Base-by-base conservation (phyloP, 2,113 vertebrate genomes). In the Chloroceryle aenea region DNA sequence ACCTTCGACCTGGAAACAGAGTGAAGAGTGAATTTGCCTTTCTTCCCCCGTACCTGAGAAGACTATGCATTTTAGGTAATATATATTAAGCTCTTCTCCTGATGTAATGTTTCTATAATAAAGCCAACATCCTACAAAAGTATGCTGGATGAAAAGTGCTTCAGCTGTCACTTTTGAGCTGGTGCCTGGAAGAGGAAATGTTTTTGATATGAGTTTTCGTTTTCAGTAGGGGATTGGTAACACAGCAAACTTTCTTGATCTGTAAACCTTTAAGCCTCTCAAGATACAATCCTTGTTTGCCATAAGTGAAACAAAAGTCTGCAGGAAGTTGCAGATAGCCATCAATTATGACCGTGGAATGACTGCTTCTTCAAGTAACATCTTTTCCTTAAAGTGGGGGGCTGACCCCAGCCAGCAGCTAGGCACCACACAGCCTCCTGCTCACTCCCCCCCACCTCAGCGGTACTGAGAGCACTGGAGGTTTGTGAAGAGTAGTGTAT, bases 401-500 rank as follows among this genome's bases (percentile, higher is more conserved):
- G 45, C 30, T n/a, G 11, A 11, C 15, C 23, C 4, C 42, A 40
- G 42, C 16, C 32, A 30, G 30, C 42, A 64, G 38, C 45, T 36
- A 20, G 23, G 61, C 18, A 20, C 58, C 59, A 22, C 18, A 0
- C 7, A 43, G 75, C 50, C 6, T 0, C 52, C 36, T 0, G 0
- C 88, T 75, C 42, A 2, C 25, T 32, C 23, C 23, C 22, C 20
- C 8, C 22, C 26, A 25, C 50, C 47, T 50, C 53, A 36, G 73
- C 1, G 1, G 30, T 50, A 38, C 0, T 4, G 40, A 25, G 38
- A 27, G 53, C 25, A 12, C 48, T 14, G 36, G 34, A 72, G 14
- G 56, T 61, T 38, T 45, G 9, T 52, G 36, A 71, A 50, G 47
- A 67, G 30, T 10, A 27, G 11, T 20, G 1, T 47, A 3, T 20